Base-by-base conservation (phyloP, 2,888 invertebrate species). In the Hetaerina titia region DNA sequence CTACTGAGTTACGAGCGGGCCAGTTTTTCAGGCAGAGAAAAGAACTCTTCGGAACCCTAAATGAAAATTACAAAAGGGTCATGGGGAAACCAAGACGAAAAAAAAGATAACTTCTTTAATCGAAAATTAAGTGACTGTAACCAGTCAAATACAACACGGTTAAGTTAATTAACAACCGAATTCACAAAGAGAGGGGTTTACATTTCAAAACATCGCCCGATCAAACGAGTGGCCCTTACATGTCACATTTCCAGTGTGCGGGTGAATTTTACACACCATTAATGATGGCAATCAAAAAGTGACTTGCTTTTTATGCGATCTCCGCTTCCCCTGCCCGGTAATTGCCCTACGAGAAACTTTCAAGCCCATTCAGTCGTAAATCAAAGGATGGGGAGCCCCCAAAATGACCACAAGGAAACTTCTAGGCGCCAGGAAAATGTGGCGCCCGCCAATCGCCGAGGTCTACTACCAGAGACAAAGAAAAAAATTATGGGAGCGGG, bases 401-500 rank as follows among this genome's bases (percentile, higher is more conserved):
- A 31, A 81, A 81, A 81, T 81, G 81, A 81, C 81, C 81, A 15
- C 13, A 31, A 31, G 81, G 81, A 31, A 31, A 31, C 81, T 81
- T 31, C 11, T 13, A 81, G 81, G 81, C 81, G 81, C 81, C 81
- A 31, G 15, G 81, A 31, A 31, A 31, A 81, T 5, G 9, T 81
- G 81, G 81, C 81, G 81, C 81, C 81, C 81, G 81, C 81, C 81
- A 31, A 81, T 81, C 13, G 81, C 11, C 81, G 81, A 81, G 81
- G 81, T 81, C 81, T 81, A 81, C 81, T 31, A 25, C 81, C 31
- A 15, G 81, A 31, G 81, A 31, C 25, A 25, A 81, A n/a, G 25
- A 81, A 81, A 81, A 81, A 81, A 81, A 81, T 81, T 9, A 81
- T 31, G 81, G 25, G 25, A 69, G 69, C 9, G 31, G 31, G 81